Evolutionary conservation across 2,113 vertebrate species (phyloP).

Genomic region (Pungitius pungitius): DNA sequence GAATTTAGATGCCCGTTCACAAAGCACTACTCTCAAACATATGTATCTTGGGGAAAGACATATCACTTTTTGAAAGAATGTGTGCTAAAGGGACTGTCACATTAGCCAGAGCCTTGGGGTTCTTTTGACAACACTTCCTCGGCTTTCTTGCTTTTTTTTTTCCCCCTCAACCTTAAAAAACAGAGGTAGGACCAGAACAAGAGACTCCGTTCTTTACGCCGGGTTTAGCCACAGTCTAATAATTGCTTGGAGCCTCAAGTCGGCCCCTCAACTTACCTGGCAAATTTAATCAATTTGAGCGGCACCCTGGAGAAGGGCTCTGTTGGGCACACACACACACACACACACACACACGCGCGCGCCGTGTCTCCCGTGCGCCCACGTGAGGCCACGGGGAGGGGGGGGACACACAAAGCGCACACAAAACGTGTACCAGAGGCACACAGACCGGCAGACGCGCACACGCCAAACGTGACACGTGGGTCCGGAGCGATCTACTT

Average conservation of each 20-base stretch:
- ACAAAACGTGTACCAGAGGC: neutral
- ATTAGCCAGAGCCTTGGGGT: neutral
- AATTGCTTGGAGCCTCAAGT: conserved; percentile 73
- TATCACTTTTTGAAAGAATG: conserved; percentile 22
- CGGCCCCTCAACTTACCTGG: conserved; percentile 72
- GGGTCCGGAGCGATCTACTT: conserved; percentile 9
- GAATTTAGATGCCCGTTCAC: conserved; percentile 16
- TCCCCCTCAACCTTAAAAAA: neutral
- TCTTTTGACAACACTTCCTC: conserved; percentile 38
- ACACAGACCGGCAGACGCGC: conserved; percentile 1
- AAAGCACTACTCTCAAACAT: conserved; percentile 13
- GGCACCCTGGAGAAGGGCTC: conserved; percentile 66
- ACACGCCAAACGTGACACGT: neutral
- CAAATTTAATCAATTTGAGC: conserved; percentile 78
- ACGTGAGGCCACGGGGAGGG: too few species aligned
- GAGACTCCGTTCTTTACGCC: conserved; percentile 54
- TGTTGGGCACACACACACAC: conserved; percentile 15
- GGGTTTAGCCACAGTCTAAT: conserved; percentile 69
- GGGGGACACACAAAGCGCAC: too few species aligned
- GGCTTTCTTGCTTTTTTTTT: conserved; percentile 28
- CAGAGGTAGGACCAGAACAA: conserved; percentile 33
- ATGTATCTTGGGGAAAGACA: neutral
- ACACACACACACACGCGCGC: neutral
- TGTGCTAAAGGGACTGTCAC: conserved; percentile 16
- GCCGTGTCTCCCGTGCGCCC: too few species aligned